Evolutionary conservation across 2,888 invertebrate genomes (phyloP), one percentile per base, ranked within the genome.

Genomic region (Zootermopsis nevadensis): DNA sequence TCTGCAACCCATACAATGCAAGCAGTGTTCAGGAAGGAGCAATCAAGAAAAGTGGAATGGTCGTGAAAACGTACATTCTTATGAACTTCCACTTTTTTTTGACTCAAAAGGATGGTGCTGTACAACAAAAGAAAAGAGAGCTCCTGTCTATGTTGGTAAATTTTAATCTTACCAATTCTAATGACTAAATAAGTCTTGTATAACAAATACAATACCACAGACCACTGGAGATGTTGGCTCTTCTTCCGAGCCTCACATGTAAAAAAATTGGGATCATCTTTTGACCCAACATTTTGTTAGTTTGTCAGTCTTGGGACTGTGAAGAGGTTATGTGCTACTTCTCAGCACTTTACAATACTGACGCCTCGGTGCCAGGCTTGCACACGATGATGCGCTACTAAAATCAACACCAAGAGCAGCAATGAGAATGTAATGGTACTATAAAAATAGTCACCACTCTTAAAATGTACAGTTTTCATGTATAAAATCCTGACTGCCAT

Each of bases 181-280:
- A 81, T 55, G 79, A 66, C 79, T 79, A 79, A 79, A 66, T 79
- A 79, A 66, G 66, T 79, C 77, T 79, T 82, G 77, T 82, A 67
- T 82, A 82, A 82, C 82, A 82, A 82, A 82, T 82, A 82, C 82
- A 82, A 60, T 82, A 77, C 77, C 82, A 79, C 77, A 82, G 77
- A 82, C 69, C 82, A 79, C 55, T 79, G 60, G 79, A 79, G 79
- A 35, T 79, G 24, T 22, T 77, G 19, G 66, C 35, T n/a, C 79
- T 38, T 74, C n/a, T 38, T 33, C 22, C 33, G 33, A 69, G 69
- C 33, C 69, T 69, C 69, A 77, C 77, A 77, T 79, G 66, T 79
- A 79, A 66, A 79, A 74, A 79, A 79, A 60, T 66, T 60, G 4
- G 79, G 66, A 35, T 66, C 35, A 24, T 53, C 8, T 31, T 27